These are phyloP conservation scores for Amphimallon solstitiale DNA, from an alignment of 2,888 invertebrate genomes.

Conservation along the genomic window DNA sequence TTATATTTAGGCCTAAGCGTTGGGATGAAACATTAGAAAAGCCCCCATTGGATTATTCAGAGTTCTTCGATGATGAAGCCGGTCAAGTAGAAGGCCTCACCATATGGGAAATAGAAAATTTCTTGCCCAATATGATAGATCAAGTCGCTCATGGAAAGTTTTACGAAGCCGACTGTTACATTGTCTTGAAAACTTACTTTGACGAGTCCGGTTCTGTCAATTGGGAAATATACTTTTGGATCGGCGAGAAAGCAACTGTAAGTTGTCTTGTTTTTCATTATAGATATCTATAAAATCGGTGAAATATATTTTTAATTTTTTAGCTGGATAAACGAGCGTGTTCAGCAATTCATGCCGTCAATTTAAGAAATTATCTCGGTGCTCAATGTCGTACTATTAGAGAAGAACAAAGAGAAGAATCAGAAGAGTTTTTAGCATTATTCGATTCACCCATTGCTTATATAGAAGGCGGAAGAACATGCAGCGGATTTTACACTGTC, in stretches of 20 bases:
- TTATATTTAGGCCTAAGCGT: constrained; percentile 79
- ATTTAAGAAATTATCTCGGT: constrained; percentile 94
- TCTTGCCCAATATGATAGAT: constrained; percentile 93
- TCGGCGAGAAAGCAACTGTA: constrained; percentile 93
- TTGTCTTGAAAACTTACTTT: constrained; percentile 87
- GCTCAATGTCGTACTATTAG: constrained; percentile 93
- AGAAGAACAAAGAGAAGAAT: constrained; percentile 97
- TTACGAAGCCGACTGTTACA: constrained; percentile 99
- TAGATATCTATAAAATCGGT: not conserved
- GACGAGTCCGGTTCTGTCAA: constrained; percentile 86
- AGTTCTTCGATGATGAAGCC: constrained; percentile 95
- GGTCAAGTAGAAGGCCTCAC: constrained; percentile 92
- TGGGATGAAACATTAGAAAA: constrained; percentile 97
- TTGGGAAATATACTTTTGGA: constrained; percentile 99
- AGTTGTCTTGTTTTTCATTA: constrained; percentile 52
- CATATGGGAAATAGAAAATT: constrained; percentile 99
- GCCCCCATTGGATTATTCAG: constrained; percentile 95
- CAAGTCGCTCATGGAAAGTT: constrained; percentile 97
- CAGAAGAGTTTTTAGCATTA: constrained; percentile 92
- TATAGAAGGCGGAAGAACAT: constrained; percentile 97
- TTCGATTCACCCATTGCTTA: constrained; percentile 93
- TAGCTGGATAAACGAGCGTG: constrained; percentile 94
- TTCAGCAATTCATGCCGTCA: constrained; percentile 98
- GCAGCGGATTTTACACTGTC: constrained; percentile 96
- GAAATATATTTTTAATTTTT: constrained; percentile 41